phyloP scores from a whole-genome alignment of 1,140 invertebrate genomes.

The Megathymus violae region DNA sequence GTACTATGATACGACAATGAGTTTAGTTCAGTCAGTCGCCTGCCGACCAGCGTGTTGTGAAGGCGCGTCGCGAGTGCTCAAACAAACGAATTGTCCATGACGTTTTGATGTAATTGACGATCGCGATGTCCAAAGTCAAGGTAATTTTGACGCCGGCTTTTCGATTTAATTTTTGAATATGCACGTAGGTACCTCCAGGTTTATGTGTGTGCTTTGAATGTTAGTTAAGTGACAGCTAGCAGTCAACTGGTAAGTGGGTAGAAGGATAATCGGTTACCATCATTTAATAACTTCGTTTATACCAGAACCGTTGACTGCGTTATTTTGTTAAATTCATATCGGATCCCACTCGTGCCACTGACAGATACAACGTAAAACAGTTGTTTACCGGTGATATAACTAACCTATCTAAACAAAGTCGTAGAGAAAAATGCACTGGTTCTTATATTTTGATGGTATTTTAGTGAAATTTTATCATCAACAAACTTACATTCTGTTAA shows the following conservation, averaged over 20 bases:
- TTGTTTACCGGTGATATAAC: too few relatives aligned
- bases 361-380: too few relatives aligned
- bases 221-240: constrained; percentile 7
- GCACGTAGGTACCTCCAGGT: constrained; percentile 9
- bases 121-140: constrained; percentile 72
- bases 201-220: constrained; percentile 13
- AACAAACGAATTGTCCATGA: constrained; percentile 39
- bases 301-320: too few relatives aligned
- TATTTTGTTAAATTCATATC: too few relatives aligned
- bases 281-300: neutral
- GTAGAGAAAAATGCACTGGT: too few relatives aligned
- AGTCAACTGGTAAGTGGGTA: constrained; percentile 7
- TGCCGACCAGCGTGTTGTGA: constrained; percentile 14
- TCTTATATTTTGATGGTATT: too few relatives aligned
- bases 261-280: neutral
- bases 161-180: constrained; percentile 37
- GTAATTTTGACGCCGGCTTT: constrained; percentile 50
- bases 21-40: constrained; percentile 19
- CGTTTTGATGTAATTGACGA: constrained; percentile 52
- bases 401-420: too few relatives aligned
- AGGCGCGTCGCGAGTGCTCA: constrained; percentile 33
- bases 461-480: too few relatives aligned
- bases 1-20: constrained; percentile 15
- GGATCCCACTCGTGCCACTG: too few relatives aligned
- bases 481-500: too few relatives aligned